phyloP scores from a whole-genome alignment of 2,797 vertebrate species.

The Peromyscus attwateri region DNA sequence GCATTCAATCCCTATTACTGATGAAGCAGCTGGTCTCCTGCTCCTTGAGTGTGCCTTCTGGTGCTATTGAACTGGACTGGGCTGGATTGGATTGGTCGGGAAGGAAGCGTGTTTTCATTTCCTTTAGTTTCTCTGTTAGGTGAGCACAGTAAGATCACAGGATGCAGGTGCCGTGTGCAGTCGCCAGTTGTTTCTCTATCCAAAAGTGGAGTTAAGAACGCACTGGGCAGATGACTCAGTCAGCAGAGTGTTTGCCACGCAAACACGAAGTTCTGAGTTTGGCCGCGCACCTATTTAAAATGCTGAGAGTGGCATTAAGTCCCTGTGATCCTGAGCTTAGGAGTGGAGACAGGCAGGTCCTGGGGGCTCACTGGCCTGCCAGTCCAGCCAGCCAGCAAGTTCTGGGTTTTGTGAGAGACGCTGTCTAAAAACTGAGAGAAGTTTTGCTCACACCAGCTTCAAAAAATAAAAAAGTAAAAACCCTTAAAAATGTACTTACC shows the following conservation, averaged over 20 bases:
- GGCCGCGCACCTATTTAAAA: background rate
- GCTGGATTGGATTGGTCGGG: background rate
- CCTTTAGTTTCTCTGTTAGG: background rate
- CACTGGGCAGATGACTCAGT: background rate
- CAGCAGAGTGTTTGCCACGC: background rate
- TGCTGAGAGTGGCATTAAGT: background rate
- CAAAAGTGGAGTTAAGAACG: constrained; percentile 26
- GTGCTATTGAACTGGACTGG: background rate
- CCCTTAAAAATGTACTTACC: background rate
- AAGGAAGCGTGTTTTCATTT: background rate
- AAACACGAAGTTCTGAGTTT: background rate
- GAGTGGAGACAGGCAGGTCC: background rate
- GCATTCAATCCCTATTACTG: background rate
- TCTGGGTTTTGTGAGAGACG: background rate
- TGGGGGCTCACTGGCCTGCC: background rate
- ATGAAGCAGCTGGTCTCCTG: background rate
- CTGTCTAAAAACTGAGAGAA: background rate
- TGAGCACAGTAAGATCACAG: background rate
- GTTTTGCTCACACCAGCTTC: background rate
- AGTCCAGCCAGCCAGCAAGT: background rate
- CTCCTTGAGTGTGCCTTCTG: background rate
- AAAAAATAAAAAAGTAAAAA: background rate
- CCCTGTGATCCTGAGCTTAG: background rate
- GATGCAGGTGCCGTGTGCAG: background rate
- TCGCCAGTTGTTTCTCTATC: background rate